A percentile compares a stretch with the other conserved stretches of the same genome.
Conservation (phyloP, 1,140 invertebrate genomes). For the Cydia strobilella region DNA sequence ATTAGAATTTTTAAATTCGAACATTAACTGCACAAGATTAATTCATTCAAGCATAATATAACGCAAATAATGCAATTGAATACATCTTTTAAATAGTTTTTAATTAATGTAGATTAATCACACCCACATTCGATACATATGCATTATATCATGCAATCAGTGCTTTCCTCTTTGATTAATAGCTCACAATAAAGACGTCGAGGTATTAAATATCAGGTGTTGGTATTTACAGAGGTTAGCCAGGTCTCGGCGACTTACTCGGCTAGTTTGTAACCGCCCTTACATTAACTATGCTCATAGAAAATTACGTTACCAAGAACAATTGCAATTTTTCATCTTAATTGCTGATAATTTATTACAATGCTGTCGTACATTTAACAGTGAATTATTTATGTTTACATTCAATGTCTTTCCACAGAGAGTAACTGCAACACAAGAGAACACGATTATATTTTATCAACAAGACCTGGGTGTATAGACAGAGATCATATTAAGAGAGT, state of each 20-base stretch:
- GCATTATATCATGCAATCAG: conserved; percentile 44
- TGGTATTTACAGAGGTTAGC: conserved; percentile 30
- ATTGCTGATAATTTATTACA: not conserved
- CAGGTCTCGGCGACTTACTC: conserved; percentile 40
- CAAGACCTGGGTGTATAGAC: no score
- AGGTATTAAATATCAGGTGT: conserved; percentile 47
- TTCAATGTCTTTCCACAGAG: not conserved
- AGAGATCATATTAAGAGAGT: no score
- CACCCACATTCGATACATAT: conserved; percentile 26
- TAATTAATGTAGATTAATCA: conserved; percentile 30
- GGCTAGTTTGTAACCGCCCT: conserved; percentile 35
- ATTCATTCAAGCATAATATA: conserved; percentile 27
- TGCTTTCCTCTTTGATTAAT: conserved; percentile 44
- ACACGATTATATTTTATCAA: no score
- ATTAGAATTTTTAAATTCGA: not conserved
- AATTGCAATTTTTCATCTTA: conserved; percentile 9
- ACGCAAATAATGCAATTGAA: conserved; percentile 34
- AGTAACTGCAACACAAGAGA: not conserved
- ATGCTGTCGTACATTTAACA: not conserved
- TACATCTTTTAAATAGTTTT: conserved; percentile 5
- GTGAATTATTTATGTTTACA: conserved; percentile 9
- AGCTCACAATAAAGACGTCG: conserved; percentile 43
- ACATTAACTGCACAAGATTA: conserved; percentile 4
- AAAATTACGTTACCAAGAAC: conserved; percentile 13
- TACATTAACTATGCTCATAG: conserved; percentile 4